These are phyloP conservation scores for Prunella fulvescens DNA, from an alignment of 2,113 vertebrate species.

Conservation along the genomic window DNA sequence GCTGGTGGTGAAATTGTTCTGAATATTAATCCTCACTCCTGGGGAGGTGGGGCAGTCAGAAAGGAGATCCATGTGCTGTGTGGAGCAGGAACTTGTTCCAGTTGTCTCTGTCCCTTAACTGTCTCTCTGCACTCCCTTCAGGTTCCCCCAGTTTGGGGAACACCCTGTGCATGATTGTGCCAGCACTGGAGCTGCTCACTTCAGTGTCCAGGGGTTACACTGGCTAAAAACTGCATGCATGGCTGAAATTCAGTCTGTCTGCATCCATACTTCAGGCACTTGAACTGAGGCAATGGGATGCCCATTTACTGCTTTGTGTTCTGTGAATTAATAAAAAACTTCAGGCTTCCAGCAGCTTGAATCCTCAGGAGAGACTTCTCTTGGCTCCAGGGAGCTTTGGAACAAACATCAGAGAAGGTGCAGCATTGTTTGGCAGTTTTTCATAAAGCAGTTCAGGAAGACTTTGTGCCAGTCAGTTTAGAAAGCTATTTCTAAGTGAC, in stretches of 20 bases:
- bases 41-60: neutral
- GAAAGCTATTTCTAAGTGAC: neutral
- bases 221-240: neutral
- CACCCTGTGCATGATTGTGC: neutral
- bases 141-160: neutral
- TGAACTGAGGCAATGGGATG: accelerated
- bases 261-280: neutral
- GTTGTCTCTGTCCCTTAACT: neutral
- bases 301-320: neutral
- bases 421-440: neutral
- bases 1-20: neutral
- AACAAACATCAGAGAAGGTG: neutral
- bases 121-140: neutral
- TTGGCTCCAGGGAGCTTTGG: neutral
- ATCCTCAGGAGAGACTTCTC: neutral
- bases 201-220: neutral
- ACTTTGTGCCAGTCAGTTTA: neutral
- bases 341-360: neutral
- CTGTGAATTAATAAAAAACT: neutral
- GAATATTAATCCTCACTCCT: neutral
- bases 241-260: neutral
- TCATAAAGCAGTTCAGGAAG: neutral
- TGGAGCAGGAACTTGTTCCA: neutral
- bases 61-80: neutral
- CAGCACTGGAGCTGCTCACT: neutral